phyloP scores from a whole-genome alignment of 2,797 vertebrate genomes.

The Typhlichthys subterraneus region DNA sequence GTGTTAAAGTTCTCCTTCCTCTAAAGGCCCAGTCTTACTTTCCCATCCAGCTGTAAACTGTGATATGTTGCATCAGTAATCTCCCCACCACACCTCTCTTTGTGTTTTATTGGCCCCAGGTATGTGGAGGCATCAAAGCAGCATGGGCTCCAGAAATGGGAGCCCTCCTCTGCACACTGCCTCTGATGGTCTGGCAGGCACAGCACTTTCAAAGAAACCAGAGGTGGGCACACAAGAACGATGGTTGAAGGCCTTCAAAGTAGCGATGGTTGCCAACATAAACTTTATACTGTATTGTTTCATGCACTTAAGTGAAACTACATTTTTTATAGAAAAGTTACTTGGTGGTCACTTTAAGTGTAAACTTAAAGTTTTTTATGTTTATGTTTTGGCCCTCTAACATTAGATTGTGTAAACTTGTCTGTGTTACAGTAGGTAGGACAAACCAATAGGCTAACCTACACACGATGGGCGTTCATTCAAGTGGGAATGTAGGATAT shows the following conservation, averaged over 20 bases:
- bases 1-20: conserved; percentile 23
- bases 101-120: conserved; percentile 67
- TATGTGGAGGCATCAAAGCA: conserved; percentile 74
- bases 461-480: too few species aligned
- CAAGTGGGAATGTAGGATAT: too few species aligned
- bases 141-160: conserved; percentile 47
- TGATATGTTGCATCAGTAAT: conserved; percentile 69
- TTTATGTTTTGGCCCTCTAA: too few species aligned
- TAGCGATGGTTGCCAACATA: conserved; percentile 23
- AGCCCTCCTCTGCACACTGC: conserved; percentile 45
- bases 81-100: conserved; percentile 46
- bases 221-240: conserved; percentile 45
- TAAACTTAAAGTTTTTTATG: too few species aligned
- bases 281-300: conserved; percentile 18
- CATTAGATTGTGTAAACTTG: too few species aligned
- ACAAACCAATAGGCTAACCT: too few species aligned
- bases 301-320: conserved; percentile 3
- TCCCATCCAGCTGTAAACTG: conserved; percentile 46
- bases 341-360: too few species aligned
- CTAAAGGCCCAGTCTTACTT: conserved; percentile 25
- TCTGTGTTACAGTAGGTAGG: too few species aligned
- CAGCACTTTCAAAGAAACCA: conserved; percentile 54
- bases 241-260: conserved; percentile 47
- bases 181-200: conserved; percentile 62
- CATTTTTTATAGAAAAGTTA: neutral